Base-by-base conservation (phyloP, 2,888 invertebrate species). In the Eumerus sabulonum region DNA sequence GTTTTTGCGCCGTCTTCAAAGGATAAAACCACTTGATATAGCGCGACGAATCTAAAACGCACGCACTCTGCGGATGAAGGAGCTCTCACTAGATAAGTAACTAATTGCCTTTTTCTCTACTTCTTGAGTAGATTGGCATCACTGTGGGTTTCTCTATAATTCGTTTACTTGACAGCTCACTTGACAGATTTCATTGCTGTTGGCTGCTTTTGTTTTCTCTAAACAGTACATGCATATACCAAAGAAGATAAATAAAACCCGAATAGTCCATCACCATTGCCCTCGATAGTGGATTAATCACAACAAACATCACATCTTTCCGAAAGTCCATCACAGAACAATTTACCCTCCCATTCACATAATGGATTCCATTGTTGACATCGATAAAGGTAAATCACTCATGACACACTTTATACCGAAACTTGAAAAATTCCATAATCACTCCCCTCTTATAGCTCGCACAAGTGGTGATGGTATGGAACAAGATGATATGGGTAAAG, bases 391-490 rank as follows among this genome's bases (percentile, higher is more conserved):
- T 77, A 40, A 36, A 18, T 40, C 4, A 12, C 11, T 19, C 45
- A 5, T 62, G 16, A 45, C 19, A 40, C 9, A 45, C 16, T 40
- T 44, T 3, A 1, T 1, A 9, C 7, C 12, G 9, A 18, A 19
- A 36, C 35, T 3, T 1, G 36, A 50, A 9, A 47, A 54, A 42
- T 54, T n/a, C 5, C 7, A 27, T 44, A 7, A 40, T n/a, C 3
- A 27, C 7, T 27, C 7, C 27, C 27, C 7, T n/a, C n/a, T 18
- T 59, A 0, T 40, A 66, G 85, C 84, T 68, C 89, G 94, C 82
- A 94, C 94, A 0, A 92, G 93, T 66, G 95, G 95, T 0, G 95
- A 95, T 90, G 94, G 95, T 62, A 94, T 94, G 94, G 94, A 94
- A 88, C 92, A 91, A 82, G 89, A 85, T 38, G 84, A 85, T 35